These are phyloP conservation scores for Cheilosia vernalis DNA, from an alignment of 2,888 invertebrate genomes.

Conservation along the genomic window DNA sequence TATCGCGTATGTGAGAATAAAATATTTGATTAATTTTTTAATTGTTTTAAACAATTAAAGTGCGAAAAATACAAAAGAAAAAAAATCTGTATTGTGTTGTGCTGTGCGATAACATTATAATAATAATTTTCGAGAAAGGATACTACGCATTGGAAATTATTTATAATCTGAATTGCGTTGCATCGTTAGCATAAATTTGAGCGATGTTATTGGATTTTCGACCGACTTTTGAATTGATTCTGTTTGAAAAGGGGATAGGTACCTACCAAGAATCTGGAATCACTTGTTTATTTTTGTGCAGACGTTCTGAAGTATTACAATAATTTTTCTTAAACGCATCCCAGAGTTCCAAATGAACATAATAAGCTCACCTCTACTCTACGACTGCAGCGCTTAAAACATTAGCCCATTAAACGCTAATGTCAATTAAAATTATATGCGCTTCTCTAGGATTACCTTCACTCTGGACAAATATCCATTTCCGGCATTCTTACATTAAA, in stretches of 20 bases:
- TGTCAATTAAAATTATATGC: too few relatives aligned
- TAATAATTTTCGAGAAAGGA: conserved; percentile 33
- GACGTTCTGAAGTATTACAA: too few relatives aligned
- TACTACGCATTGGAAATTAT: conserved; percentile 29
- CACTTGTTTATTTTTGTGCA: too few relatives aligned
- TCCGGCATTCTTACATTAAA: too few relatives aligned
- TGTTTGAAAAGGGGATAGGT: neutral
- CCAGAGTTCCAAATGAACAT: too few relatives aligned
- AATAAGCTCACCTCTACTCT: too few relatives aligned
- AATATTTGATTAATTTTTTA: neutral
- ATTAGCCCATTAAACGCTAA: too few relatives aligned
- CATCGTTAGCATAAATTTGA: neutral
- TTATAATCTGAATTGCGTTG: neutral
- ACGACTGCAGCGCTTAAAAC: too few relatives aligned
- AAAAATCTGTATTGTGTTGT: conserved; percentile 18
- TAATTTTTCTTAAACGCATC: too few relatives aligned
- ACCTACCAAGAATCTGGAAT: too few relatives aligned
- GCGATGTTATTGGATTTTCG: neutral
- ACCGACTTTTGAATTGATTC: neutral
- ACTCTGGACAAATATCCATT: too few relatives aligned
- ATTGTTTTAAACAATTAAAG: conserved; percentile 10
- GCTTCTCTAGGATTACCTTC: too few relatives aligned
- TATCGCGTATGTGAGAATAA: neutral
- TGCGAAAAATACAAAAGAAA: neutral
- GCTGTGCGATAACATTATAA: conserved; percentile 4